Base-by-base conservation (phyloP, 2,113 vertebrate species). In the Rana temporaria region DNA sequence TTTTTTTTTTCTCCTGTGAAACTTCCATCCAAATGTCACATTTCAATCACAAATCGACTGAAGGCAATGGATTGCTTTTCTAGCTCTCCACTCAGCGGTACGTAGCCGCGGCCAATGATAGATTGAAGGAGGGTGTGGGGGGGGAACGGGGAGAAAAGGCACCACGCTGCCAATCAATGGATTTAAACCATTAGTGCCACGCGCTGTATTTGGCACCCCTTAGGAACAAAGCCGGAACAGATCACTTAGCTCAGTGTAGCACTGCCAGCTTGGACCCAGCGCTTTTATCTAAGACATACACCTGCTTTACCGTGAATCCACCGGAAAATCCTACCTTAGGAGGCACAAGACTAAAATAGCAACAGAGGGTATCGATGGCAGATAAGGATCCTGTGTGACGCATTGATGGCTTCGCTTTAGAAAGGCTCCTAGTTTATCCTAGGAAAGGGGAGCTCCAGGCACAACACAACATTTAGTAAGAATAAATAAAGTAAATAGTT, bases 1-100 rank as follows among this genome's bases (percentile, higher is more conserved):
- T 75, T 75, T 66, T 79, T 66, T 79, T 64, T 75, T 68, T 42
- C 20, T 30, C 12, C 53, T 3, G 59, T 18, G 55, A 82, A 82
- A 82, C 70, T 65, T 63, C 22, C 24, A 72, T 82, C 71, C 71
- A 82, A 82, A 82, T 82, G 81, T 82, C 81, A 82, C 81, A 75
- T 76, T 82, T 82, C 81, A 82, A 82, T 82, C 81, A 82, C 63
- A 68, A 75, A 82, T 82, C 75, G 81, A 82, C 75, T 82, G 81
- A 75, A 75, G 80, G 59, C 71, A 34, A 82, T 82, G 60, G 81
- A 82, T 82, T 75, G 72, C 81, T 65, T 74, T 68, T 66, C 32
- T 63, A 68, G 63, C 81, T 48, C 60, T 67, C 55, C 81, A 68
- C 71, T 67, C 71, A 59, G 81, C 32, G 19, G 19, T 65, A 74